A percentile compares a stretch with the other conserved stretches of the same genome.
These are phyloP conservation scores for Corvus moneduloides DNA, from an alignment of 2,113 vertebrate species.

Conservation along the genomic window DNA sequence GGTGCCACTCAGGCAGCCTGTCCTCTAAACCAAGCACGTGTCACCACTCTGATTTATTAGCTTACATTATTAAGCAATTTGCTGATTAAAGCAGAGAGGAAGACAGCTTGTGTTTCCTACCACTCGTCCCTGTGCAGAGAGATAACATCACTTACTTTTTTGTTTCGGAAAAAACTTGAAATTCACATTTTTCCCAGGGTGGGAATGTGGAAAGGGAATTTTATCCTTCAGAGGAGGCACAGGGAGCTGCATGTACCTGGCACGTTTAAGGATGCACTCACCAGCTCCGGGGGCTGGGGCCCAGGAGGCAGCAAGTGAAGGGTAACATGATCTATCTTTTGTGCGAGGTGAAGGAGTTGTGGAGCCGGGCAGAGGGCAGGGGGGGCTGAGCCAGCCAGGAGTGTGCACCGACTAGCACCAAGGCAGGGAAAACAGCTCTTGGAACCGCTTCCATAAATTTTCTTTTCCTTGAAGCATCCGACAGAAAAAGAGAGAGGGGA, in stretches of 20 bases:
- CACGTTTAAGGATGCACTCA: not conserved
- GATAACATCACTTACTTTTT: not conserved
- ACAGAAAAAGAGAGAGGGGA: not conserved
- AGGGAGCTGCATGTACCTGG: constrained; percentile 27
- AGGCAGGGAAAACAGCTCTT: constrained; percentile 47
- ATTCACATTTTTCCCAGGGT: not conserved
- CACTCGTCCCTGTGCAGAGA: rapidly evolving
- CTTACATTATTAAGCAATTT: not conserved
- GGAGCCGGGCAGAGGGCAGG: constrained; percentile 2
- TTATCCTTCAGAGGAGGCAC: not conserved
- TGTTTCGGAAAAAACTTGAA: not conserved
- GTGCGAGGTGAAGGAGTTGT: not conserved
- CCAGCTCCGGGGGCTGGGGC: not conserved
- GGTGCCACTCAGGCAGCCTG: not conserved
- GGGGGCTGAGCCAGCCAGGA: constrained; percentile 31
- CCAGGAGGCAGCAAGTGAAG: not conserved
- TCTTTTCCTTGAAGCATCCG: constrained; percentile 47
- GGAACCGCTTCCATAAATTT: constrained; percentile 63
- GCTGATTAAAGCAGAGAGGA: not conserved
- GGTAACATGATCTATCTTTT: constrained; percentile 43
- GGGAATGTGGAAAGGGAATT: not conserved
- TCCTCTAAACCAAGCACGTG: not conserved
- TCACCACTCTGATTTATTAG: not conserved
- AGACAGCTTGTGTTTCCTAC: not conserved
- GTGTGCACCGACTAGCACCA: constrained; percentile 55